phyloP scores from a whole-genome alignment of 2,113 vertebrate genomes.

The Rallus limicola region DNA sequence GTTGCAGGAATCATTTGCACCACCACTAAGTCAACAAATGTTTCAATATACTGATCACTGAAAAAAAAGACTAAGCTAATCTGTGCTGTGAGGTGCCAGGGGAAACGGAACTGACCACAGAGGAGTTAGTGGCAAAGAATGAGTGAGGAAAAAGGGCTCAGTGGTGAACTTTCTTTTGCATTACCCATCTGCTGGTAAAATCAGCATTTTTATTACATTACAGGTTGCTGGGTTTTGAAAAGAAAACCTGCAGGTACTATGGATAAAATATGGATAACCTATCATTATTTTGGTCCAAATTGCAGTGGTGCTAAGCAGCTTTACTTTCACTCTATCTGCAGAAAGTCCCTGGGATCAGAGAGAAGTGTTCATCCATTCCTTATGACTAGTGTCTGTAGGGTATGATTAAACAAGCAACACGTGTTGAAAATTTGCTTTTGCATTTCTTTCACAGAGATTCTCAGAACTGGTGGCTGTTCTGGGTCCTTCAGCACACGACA shows the following conservation, averaged over 20 bases:
- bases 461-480: neutral
- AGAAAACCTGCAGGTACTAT: neutral
- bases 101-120: neutral
- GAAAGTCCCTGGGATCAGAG: neutral
- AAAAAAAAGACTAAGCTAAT: neutral
- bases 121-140: neutral
- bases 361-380: neutral
- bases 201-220: neutral
- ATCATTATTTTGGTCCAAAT: neutral
- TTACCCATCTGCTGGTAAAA: neutral
- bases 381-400: neutral
- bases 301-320: neutral
- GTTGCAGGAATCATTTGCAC: neutral
- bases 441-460: neutral
- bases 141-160: neutral
- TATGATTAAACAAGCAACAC: neutral
- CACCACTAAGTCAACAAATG: neutral
- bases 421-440: neutral
- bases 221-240: neutral
- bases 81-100: neutral
- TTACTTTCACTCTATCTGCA: neutral
- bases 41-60: neutral
- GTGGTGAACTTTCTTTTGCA: neutral
- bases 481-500: neutral
- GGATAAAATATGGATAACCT: neutral